phyloP scores from a whole-genome alignment of 2,113 vertebrate genomes.

The Zeus faber region DNA sequence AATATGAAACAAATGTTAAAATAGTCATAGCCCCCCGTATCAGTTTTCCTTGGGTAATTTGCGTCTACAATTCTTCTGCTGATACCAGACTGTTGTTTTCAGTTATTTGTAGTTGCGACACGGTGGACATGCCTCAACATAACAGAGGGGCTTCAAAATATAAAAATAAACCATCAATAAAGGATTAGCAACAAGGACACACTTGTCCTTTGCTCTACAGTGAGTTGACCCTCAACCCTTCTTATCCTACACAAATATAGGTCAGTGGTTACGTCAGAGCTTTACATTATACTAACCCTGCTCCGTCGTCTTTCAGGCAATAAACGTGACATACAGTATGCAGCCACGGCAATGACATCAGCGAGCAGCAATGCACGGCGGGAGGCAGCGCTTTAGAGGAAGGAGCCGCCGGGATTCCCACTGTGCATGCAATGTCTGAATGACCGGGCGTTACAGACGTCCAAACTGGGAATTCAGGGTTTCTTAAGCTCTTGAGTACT shows the following conservation, averaged over 20 bases:
- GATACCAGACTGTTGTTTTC: too few relatives aligned
- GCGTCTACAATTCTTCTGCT: too few relatives aligned
- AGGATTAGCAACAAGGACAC: background rate
- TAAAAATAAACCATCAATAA: background rate
- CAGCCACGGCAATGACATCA: background rate
- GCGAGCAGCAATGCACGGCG: conserved; percentile 14
- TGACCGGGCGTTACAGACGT: conserved; percentile 9
- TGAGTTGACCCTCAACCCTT: conserved; percentile 17
- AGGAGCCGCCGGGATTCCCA: background rate
- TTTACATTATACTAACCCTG: conserved; percentile 49
- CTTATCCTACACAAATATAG: conserved; percentile 43
- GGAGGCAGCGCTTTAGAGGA: background rate
- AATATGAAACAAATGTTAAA: too few relatives aligned
- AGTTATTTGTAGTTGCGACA: too few relatives aligned
- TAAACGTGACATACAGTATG: conserved; percentile 16
- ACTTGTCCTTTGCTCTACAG: background rate
- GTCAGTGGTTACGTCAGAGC: conserved; percentile 40
- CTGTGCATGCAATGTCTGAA: background rate
- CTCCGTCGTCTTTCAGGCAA: background rate
- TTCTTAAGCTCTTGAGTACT: conserved; percentile 55
- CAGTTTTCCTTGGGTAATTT: too few relatives aligned
- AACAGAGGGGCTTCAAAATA: background rate
- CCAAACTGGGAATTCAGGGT: conserved; percentile 26
- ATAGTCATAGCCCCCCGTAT: too few relatives aligned
- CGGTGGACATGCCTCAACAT: background rate